Evolutionary conservation across 1,140 invertebrate species (phyloP).

Genomic region (Scaptomyza graminum): DNA sequence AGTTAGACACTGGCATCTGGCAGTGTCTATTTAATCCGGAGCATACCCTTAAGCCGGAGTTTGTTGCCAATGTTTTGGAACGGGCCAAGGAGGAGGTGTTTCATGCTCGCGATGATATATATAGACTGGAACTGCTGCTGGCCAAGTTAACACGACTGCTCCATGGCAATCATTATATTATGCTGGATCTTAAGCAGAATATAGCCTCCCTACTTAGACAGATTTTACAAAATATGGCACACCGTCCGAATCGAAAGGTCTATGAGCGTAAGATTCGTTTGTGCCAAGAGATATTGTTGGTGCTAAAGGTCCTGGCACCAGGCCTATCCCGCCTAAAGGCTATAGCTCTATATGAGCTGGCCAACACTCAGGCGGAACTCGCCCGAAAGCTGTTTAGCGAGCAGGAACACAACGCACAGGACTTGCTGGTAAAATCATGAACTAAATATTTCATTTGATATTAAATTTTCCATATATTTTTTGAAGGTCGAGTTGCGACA

Average conservation of each 20-base stretch:
- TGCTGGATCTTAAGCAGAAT: conserved; percentile 88
- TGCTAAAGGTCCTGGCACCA: conserved; percentile 88
- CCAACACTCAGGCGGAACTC: conserved; percentile 87
- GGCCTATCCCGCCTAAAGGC: conserved; percentile 89
- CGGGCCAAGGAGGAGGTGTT: conserved; percentile 84
- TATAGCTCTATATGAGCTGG: conserved; percentile 90
- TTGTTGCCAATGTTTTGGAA: conserved; percentile 66
- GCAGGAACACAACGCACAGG: conserved; percentile 41
- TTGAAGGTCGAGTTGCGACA: conserved; percentile 84
- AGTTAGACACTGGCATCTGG: conserved; percentile 54
- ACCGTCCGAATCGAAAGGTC: conserved; percentile 85
- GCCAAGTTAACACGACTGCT: conserved; percentile 85
- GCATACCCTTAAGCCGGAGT: conserved; percentile 56
- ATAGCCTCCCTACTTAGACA: conserved; percentile 86
- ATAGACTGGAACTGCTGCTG: conserved; percentile 86
- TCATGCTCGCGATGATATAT: conserved; percentile 81
- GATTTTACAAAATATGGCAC: conserved; percentile 84
- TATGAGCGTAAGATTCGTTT: conserved; percentile 87
- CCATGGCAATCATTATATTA: conserved; percentile 87
- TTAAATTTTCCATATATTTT: neutral
- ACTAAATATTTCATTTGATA: no score
- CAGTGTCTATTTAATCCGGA: conserved; percentile 60
- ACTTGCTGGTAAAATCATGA: conserved; percentile 49
- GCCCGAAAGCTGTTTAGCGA: conserved; percentile 80
- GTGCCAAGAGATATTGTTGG: conserved; percentile 87